These are phyloP conservation scores for Passer montanus DNA, from an alignment of 2,113 vertebrate species.

Conservation along the genomic window DNA sequence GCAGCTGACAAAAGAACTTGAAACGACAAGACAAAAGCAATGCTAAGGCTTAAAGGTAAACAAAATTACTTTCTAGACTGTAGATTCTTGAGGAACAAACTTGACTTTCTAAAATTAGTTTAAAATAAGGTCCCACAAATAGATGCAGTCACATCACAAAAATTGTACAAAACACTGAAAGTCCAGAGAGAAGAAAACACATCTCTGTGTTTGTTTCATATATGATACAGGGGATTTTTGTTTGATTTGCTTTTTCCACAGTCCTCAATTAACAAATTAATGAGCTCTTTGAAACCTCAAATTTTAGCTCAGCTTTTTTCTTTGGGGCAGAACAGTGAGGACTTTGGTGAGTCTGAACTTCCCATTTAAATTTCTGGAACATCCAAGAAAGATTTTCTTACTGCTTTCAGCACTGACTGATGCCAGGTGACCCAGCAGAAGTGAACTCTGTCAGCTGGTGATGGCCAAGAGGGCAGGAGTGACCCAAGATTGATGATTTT, in stretches of 20 bases:
- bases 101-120: background rate
- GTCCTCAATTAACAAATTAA: background rate
- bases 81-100: background rate
- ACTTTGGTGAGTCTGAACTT: background rate
- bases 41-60: background rate
- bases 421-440: background rate
- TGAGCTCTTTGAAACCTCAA: background rate
- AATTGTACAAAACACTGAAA: background rate
- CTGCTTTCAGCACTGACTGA: background rate
- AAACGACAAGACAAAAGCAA: background rate
- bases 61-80: background rate
- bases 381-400: background rate
- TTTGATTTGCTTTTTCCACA: background rate
- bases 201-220: background rate
- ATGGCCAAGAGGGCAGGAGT: background rate
- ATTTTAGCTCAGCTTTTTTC: background rate
- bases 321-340: background rate
- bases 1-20: background rate
- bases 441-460: background rate
- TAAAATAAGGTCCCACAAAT: background rate
- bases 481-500: background rate
- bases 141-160: background rate
- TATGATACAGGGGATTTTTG: rapidly evolving
- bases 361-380: background rate
- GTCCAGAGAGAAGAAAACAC: background rate